Evolutionary conservation across 2,113 vertebrate genomes (phyloP), one percentile per base, ranked within the genome.

Genomic region (Nibea coibor): DNA sequence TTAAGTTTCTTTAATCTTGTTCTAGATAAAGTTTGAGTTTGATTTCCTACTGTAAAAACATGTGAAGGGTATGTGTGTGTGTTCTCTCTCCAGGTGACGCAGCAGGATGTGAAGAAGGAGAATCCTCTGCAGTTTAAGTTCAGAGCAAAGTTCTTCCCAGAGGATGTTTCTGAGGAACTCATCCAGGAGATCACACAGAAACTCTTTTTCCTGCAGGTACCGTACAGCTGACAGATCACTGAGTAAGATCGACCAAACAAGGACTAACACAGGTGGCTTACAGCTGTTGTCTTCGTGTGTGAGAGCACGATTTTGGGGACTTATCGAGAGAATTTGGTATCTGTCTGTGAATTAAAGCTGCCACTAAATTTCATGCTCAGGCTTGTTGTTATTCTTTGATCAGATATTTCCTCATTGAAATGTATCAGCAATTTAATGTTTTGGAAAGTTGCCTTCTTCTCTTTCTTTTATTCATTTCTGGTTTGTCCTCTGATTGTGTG

Each of bases 121-220:
- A 99, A 97, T 83, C 98, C 97, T 42, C 93, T 99, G 78, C 97
- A 98, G 91, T 99, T 99, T 88, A 99, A 98, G 78, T 99, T 99
- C 92, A 95, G 98, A 90, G 96, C 97, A 73, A 99, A 99, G 93
- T 99, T 99, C 89, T 99, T 99, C 92, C 98, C 98, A 7, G 98
- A 99, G 89, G 98, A 99, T 75, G 98, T 99, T 80, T 99, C 97
- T 51, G 98, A 99, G 91, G 98, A 99, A 71, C 95, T 99, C 89
- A 99, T 99, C 94, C 98, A 99, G 95, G 98, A 99, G 94, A 99
- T 99, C 93, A 99, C 98, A 17, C 98, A 99, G 92, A 97, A 96
- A 87, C 97, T 99, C 83, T 99, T 99, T 95, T 99, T 99, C 94
- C 93, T 99, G 82, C 98, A 99, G 98, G 97, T 99, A 78, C 95